Percentiles rank a stretch among this genome's conserved stretches.
Evolutionary conservation across 2,888 invertebrate genomes (phyloP).

Genomic region (Ectemnius continuus): DNA sequence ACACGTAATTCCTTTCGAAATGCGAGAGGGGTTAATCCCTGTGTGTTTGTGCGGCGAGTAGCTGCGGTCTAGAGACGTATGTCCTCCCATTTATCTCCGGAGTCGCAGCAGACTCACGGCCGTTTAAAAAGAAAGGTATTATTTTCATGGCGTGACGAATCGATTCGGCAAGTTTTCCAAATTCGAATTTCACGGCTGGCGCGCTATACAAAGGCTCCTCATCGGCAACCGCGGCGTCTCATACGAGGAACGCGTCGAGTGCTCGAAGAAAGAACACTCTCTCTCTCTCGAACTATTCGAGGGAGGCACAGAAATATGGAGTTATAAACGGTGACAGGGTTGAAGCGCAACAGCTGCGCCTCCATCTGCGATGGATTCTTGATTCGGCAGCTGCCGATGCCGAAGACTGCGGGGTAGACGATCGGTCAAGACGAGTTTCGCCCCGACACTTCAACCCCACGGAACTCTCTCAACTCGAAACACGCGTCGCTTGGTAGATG

Average conservation of each 20-base stretch:
- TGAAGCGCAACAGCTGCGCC: constrained; percentile 68
- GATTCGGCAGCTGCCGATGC: constrained; percentile 66
- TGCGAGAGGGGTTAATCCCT: too few relatives aligned
- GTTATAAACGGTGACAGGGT: constrained; percentile 53
- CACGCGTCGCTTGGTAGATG: too few relatives aligned
- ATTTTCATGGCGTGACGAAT: constrained; percentile 2
- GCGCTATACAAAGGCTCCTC: not conserved
- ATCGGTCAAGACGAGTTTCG: too few relatives aligned
- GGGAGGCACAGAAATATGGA: not conserved
- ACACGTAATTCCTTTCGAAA: too few relatives aligned
- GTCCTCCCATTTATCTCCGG: not conserved
- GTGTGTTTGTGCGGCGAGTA: too few relatives aligned
- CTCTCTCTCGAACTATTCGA: not conserved
- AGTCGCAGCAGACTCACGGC: not conserved
- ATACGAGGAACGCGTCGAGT: not conserved
- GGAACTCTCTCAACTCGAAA: too few relatives aligned
- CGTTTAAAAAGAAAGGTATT: not conserved
- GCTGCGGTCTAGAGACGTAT: not conserved
- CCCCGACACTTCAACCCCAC: too few relatives aligned
- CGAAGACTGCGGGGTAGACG: constrained; percentile 30
- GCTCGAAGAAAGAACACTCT: not conserved
- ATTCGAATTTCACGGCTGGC: constrained; percentile 12
- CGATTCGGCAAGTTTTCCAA: not conserved
- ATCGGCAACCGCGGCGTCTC: not conserved
- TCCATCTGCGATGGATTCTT: constrained; percentile 60